These are phyloP conservation scores for Columba livia DNA, from an alignment of 2,113 vertebrate genomes.

Conservation along the genomic window DNA sequence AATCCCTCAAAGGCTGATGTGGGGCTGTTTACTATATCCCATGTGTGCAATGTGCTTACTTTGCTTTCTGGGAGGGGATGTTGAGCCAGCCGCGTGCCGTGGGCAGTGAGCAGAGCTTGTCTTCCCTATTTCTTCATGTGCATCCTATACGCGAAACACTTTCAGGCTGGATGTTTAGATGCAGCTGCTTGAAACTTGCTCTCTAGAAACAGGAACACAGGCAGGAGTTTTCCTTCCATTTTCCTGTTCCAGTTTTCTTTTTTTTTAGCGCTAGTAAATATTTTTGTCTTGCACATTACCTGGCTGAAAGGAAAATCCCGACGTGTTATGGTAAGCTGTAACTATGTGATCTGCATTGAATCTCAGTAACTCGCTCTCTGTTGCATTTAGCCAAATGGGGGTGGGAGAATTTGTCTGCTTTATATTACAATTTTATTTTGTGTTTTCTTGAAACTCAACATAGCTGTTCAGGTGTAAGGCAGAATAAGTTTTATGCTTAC, in stretches of 20 bases:
- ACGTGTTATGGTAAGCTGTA: not conserved
- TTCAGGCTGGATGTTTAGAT: not conserved
- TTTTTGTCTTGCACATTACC: accelerated
- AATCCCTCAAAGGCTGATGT: not conserved
- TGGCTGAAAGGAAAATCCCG: not conserved
- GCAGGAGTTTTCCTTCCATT: not conserved
- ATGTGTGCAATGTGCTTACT: not conserved
- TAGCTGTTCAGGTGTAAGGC: not conserved
- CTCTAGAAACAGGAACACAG: not conserved
- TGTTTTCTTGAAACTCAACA: not conserved
- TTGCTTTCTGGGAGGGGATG: not conserved
- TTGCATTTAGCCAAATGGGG: not conserved
- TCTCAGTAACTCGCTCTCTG: not conserved
- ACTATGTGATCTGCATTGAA: not conserved
- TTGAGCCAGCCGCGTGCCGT: not conserved
- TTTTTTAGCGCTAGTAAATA: not conserved
- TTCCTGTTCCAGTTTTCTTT: not conserved
- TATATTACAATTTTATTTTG: not conserved
- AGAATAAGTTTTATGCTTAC: not conserved
- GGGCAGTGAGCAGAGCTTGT: not conserved
- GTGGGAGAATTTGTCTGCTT: not conserved
- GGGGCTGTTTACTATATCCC: not conserved
- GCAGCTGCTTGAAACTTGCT: not conserved
- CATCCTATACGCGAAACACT: not conserved
- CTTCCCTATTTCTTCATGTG: not conserved